Conservation (phyloP, 2,888 invertebrate species). For the Xestobium rufovillosum region DNA sequence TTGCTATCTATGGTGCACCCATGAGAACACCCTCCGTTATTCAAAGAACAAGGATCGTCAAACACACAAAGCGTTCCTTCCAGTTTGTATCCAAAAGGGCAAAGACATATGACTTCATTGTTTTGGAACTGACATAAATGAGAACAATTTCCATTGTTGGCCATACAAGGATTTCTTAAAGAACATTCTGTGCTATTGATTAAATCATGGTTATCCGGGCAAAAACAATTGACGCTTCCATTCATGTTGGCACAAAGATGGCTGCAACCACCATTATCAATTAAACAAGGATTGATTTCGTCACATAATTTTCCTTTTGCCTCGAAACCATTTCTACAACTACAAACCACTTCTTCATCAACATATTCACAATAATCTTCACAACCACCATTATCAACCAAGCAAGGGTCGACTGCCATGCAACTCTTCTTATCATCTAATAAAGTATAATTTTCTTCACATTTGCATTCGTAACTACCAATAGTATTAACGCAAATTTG, state of each 20-base stretch:
- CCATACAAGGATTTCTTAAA: slow-evolving; percentile 49
- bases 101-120: slow-evolving; percentile 45
- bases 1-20: slow-evolving; percentile 29
- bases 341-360: slow-evolving; percentile 43
- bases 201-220: slow-evolving; percentile 46
- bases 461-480: slow-evolving; percentile 48
- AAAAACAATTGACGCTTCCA: slow-evolving; percentile 48
- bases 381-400: slow-evolving; percentile 47
- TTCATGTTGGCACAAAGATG: slow-evolving; percentile 47
- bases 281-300: slow-evolving; percentile 46
- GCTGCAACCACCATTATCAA: slow-evolving; percentile 51
- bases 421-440: slow-evolving; percentile 36
- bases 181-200: slow-evolving; percentile 36
- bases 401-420: slow-evolving; percentile 43
- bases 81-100: slow-evolving; percentile 40
- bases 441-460: slow-evolving; percentile 42
- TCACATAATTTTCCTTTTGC: slow-evolving; percentile 37
- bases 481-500: slow-evolving; percentile 48
- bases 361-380: slow-evolving; percentile 47
- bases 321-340: slow-evolving; percentile 42
- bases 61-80: slow-evolving; percentile 30
- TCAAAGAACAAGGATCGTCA: slow-evolving; percentile 34
- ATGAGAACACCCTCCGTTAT: slow-evolving; percentile 39
- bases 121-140: slow-evolving; percentile 50
- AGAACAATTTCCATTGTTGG: slow-evolving; percentile 54